Evolutionary conservation across 2,797 vertebrate genomes (phyloP), one percentile per base, ranked within the genome.

Genomic region (Anguilla marmorata): DNA sequence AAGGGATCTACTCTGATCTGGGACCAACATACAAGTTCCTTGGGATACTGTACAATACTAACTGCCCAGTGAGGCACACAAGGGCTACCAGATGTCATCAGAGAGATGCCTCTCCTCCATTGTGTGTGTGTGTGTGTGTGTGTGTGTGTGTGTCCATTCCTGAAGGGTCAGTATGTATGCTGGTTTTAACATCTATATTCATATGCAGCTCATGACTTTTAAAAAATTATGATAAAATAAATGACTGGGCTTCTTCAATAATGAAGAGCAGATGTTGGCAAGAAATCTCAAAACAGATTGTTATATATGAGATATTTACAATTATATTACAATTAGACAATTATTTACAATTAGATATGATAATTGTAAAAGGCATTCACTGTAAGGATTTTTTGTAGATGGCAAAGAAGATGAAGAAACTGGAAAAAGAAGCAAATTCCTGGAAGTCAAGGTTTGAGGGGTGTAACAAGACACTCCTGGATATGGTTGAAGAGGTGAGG

Each of bases 351-450:
- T 79, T 14, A 74, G 24, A 48, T 45, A n/a, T 82, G 45, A 45
- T 24, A 37, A 50, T 50, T 21, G 37, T 1, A 82, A 12, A n/a
- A 48, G 79, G 3, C 9, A 16, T 50, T 82, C 19, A 82, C 2
- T n/a, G 79, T 48, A 50, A 82, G 11, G 41, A 48, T 50, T 82
- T 11, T 84, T 87, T 92, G 0, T 87, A 99, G 99, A 99, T 99
- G 96, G 96, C 97, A 24, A 99, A 99, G 95, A 99, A 98, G 95
- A 99, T 99, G 97, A 99, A 96, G 91, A 99, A 99, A 92, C 87
- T 99, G 92, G 99, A 99, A 91, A 99, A 99, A 89, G 99, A 99
- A 92, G 97, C 98, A 27, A 96, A 96, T 91, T 96, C 96, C 0
- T 99, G 99, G 99, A 99, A 98, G 95, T 94, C 94, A 85, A 97